Evolutionary conservation across 2,888 invertebrate species (phyloP), one percentile per base, ranked within the genome.

Genomic region (Habrosyne pyritoides): DNA sequence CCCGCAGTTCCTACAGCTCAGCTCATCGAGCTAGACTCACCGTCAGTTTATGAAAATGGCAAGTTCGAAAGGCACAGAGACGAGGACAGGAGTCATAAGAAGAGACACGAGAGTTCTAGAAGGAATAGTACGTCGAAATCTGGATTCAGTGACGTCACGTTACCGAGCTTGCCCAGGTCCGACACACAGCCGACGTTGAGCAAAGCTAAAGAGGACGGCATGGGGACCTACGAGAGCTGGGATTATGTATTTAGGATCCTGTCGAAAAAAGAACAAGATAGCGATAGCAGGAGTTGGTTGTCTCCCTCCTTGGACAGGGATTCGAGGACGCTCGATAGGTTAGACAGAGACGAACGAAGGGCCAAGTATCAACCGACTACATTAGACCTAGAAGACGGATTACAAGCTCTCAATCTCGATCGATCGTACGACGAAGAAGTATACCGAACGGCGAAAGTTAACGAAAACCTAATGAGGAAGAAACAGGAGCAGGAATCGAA

Each of bases 211-310:
- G 95, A 95, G 64, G 95, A 95, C 61, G 95, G 94, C 0, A 94
- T 94, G 76, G 95, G 95, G 0, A 95, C 94, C 0, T 94, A 94
- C 56, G 96, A 96, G 65, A 94, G 94, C 53, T 97, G 97, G 97
- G 96, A 96, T 75, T 96, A 96, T 75, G 96, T 97, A 0, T 97
- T 95, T 76, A 94, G 95, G 67, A 95, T 96, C 77, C 86, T 97
- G 33, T 96, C 96, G 57, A 95, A 94, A 67, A 95, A 96, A 70
- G 95, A 96, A 0, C 96, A 96, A 66, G 91, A 93, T 1, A 92
- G 91, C 26, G 96, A 96, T 68, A 94, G 94, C 0, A 95, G 95
- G 50, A 95, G 95, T 55, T 94, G 96, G 67, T 91, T 95, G 55
- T 93, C 93, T 7, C 90, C 93, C 0, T 89, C 92, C 0, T 65